Percentiles rank a stretch among this genome's conserved stretches.
phyloP scores from a whole-genome alignment of 2,113 vertebrate genomes.

The Nesogale talazaci region DNA sequence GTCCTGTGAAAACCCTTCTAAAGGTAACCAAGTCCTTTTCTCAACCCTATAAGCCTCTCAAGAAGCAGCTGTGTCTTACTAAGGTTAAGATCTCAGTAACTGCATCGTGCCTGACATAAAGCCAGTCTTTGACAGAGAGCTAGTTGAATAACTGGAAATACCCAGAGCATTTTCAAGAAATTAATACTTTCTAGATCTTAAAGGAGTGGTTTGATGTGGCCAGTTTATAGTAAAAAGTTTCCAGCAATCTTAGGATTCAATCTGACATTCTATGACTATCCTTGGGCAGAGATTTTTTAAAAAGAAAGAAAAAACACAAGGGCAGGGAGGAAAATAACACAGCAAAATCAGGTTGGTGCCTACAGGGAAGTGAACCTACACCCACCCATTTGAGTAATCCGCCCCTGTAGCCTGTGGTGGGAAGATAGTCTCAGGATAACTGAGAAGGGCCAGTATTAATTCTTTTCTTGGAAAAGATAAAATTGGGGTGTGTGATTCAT shows the following conservation, averaged over 20 bases:
- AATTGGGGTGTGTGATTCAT: conserved; percentile 8
- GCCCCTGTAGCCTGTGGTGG: not conserved
- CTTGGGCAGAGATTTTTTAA: not conserved
- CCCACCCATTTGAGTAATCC: not conserved
- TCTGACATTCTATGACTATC: conserved; percentile 5
- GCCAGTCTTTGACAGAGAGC: not conserved
- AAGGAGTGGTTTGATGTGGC: not conserved
- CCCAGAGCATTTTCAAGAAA: not conserved
- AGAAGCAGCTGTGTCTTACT: not conserved
- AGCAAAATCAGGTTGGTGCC: not conserved
- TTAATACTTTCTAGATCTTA: conserved; percentile 16
- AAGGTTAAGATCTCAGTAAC: not conserved
- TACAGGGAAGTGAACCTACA: not conserved
- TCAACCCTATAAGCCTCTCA: not conserved
- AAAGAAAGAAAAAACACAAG: not conserved
- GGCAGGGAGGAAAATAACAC: not conserved
- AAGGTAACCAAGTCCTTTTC: not conserved
- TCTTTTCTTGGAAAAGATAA: conserved; percentile 28
- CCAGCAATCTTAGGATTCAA: not conserved
- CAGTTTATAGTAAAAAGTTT: not conserved
- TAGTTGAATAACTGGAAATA: not conserved
- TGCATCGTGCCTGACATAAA: not conserved
- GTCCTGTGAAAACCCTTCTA: not conserved
- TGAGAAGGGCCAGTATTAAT: not conserved
- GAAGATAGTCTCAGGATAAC: not conserved